Evolutionary conservation across 1,140 invertebrate genomes (phyloP), one percentile per base, ranked within the genome.

Genomic region (Pseudomyrmex gracilis): DNA sequence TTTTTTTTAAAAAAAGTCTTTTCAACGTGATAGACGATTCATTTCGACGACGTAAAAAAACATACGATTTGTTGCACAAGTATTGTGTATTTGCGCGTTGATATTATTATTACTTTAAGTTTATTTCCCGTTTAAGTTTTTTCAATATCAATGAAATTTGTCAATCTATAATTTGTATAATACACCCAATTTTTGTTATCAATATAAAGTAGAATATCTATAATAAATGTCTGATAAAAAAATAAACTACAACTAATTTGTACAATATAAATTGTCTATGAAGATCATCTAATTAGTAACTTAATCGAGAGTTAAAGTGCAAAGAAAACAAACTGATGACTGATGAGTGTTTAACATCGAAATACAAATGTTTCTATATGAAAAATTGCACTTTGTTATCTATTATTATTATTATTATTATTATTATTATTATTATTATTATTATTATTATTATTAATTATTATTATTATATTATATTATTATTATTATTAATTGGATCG

Each of bases 41-140:
- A 67, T 77, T 77, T 77, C 24, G 47, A 71, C 43, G 66, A 80
- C 15, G n/a, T 45, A 47, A 66, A 49, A 34, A 34, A 34, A 34
- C 5, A 34, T 57, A 9, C 34, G 49, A 57, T 70, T 70, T 78
- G 34, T 70, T 34, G 34, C 13, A 10, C 51, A 43, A 24, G 67
- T n/a, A 53, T 53, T 78, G 43, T 58, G 53, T 70, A 58, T 70
- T 80, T 53, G 45, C 66, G 53, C 76, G 76, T n/a, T 80, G 76
- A 80, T 80, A 80, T 80, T 78, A 78, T 76, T 77, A 77, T 58
- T 80, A 80, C 13, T 80, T 58, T 80, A 77, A 77, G 73, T 66
- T 66, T 24, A n/a, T 34, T 34, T 34, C 17, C 24, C 66, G 58
- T 57, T 13, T 73, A 34, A 34, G 34, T 43, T 63, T 76, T 66